These are phyloP conservation scores for Trichomycterus rosablanca DNA, from an alignment of 2,113 vertebrate species.

Conservation along the genomic window DNA sequence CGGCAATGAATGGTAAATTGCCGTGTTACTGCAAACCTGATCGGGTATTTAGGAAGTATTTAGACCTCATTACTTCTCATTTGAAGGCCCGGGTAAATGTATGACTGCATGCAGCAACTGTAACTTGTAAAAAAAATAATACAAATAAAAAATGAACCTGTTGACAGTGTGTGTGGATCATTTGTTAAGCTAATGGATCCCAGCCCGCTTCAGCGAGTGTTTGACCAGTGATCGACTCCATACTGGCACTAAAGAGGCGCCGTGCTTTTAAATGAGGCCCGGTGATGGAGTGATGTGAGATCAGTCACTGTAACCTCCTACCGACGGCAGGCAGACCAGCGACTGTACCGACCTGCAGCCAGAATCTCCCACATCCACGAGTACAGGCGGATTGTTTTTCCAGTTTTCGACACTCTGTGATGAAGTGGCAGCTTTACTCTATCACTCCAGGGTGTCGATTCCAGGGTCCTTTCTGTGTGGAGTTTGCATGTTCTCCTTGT, in stretches of 20 bases:
- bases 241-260: slow-evolving; percentile 15
- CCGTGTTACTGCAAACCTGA: no score
- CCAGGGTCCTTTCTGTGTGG: no score
- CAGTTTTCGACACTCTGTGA: slow-evolving; percentile 8
- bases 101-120: slow-evolving; percentile 14
- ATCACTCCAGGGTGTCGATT: slow-evolving; percentile 7
- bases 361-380: slow-evolving; percentile 6
- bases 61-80: no score
- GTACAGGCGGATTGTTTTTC: not conserved
- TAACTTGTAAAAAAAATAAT: slow-evolving; percentile 20
- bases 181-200: slow-evolving; percentile 13
- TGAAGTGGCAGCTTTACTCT: slow-evolving; percentile 7
- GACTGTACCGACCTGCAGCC: not conserved
- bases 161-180: slow-evolving; percentile 22
- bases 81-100: not conserved
- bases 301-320: slow-evolving; percentile 32
- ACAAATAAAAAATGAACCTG: no score
- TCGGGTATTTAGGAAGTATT: no score
- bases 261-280: slow-evolving; percentile 18
- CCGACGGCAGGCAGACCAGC: slow-evolving; percentile 27
- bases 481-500: no score
- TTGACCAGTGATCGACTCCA: slow-evolving; percentile 29
- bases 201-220: slow-evolving; percentile 17
- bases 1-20: no score
- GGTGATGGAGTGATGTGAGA: slow-evolving; percentile 21